These are phyloP conservation scores for Picathartes gymnocephalus DNA, from an alignment of 2,113 vertebrate genomes.

Conservation along the genomic window DNA sequence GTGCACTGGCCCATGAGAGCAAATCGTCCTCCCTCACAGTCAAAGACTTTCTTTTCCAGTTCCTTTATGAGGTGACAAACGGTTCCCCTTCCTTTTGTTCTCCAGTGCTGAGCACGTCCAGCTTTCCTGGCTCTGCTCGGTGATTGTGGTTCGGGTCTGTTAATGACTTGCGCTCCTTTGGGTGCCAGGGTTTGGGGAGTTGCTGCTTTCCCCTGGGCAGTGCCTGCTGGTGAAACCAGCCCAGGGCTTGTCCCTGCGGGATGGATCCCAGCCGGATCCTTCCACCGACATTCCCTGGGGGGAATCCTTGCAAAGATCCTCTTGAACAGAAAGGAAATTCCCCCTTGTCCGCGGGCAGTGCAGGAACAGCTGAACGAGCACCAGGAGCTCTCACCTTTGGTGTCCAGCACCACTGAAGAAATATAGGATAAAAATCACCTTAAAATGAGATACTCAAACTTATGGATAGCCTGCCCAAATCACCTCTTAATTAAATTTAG, in stretches of 20 bases:
- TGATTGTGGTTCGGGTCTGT: neutral
- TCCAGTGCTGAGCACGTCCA: neutral
- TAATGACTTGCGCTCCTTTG: neutral
- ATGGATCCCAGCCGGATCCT: neutral
- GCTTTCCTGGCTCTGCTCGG: neutral
- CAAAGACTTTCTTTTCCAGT: constrained; percentile 47
- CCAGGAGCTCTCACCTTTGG: rapidly evolving
- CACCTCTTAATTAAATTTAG: neutral
- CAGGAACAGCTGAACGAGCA: neutral
- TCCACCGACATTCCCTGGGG: neutral
- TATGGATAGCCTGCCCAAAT: neutral
- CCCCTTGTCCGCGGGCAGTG: neutral
- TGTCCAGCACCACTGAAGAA: neutral
- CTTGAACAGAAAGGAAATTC: neutral
- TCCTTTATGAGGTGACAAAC: constrained; percentile 56
- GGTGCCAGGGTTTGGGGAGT: neutral
- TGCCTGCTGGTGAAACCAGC: neutral
- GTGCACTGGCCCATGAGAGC: constrained; percentile 68
- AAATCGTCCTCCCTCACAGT: constrained; percentile 56
- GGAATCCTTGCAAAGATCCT: neutral
- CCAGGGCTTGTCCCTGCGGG: neutral
- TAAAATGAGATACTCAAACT: neutral
- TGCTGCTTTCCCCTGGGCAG: neutral
- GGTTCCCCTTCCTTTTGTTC: constrained; percentile 1
- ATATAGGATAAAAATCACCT: neutral